phyloP scores from a whole-genome alignment of 1,140 invertebrate genomes.

The Sarcophaga peregrina region DNA sequence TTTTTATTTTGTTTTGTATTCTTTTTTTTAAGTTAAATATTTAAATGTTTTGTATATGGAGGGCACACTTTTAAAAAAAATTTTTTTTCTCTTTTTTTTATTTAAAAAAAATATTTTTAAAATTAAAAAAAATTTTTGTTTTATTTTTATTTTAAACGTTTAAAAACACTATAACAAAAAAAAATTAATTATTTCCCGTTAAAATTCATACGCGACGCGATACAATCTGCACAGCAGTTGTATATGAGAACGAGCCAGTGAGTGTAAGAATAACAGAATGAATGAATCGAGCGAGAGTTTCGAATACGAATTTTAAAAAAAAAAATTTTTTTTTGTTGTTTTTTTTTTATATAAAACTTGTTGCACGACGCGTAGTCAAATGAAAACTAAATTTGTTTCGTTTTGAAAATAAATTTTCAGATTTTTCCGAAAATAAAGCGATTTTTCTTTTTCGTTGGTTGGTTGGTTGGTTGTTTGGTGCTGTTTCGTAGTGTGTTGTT shows the following conservation, averaged over 20 bases:
- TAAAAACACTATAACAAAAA: no score
- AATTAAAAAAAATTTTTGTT: no score
- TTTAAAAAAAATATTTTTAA: background rate
- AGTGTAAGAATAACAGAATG: background rate
- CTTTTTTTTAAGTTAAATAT: no score
- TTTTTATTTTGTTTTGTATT: no score
- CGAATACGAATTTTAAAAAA: background rate
- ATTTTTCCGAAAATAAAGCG: constrained; percentile 23
- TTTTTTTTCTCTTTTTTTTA: background rate
- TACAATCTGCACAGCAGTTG: background rate
- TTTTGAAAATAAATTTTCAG: constrained; percentile 5
- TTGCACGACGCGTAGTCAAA: constrained; percentile 36
- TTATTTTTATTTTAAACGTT: no score
- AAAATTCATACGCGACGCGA: background rate
- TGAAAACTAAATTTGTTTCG: constrained; percentile 24
- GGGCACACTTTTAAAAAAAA: background rate
- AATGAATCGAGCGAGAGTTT: no score
- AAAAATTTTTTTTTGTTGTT: background rate
- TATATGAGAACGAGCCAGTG: background rate
- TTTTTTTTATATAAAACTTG: background rate
- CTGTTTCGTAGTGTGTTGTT: background rate
- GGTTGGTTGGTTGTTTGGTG: background rate
- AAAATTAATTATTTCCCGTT: background rate
- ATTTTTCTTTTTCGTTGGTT: background rate
- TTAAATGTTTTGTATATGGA: background rate